phyloP scores from a whole-genome alignment of 1,140 invertebrate species.

The Thaumetopoea pityocampa region DNA sequence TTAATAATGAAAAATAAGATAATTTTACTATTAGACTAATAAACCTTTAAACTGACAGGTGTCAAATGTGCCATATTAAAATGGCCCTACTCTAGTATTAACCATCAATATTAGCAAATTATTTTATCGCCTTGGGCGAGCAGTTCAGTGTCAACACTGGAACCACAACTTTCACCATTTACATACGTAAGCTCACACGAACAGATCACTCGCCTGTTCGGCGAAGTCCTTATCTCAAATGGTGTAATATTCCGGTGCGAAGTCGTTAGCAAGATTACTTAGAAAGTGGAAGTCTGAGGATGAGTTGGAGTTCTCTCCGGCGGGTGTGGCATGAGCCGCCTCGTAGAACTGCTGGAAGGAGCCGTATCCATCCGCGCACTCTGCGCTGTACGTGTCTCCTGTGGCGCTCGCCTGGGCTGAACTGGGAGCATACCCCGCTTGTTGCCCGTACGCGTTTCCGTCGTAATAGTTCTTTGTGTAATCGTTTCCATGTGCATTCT shows the following conservation, averaged over 20 bases:
- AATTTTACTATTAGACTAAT: too few relatives aligned
- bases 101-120: conserved; percentile 24
- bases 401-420: conserved; percentile 40
- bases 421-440: conserved; percentile 33
- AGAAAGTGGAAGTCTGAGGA: conserved; percentile 95
- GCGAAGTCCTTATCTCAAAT: conserved; percentile 79
- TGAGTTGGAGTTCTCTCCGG: conserved; percentile 89
- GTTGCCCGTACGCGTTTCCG: conserved; percentile 53
- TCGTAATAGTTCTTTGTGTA: conserved; percentile 71
- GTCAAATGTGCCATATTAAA: too few relatives aligned
- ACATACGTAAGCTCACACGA: conserved; percentile 49
- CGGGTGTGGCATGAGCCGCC: conserved; percentile 71
- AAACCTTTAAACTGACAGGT: too few relatives aligned
- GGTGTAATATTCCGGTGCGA: conserved; percentile 93
- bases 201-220: conserved; percentile 70
- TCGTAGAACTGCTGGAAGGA: conserved; percentile 85
- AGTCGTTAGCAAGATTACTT: conserved; percentile 92
- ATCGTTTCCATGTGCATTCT: conserved; percentile 55
- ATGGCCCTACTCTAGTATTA: too few relatives aligned
- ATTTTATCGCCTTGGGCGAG: conserved; percentile 42
- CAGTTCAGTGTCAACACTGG: conserved; percentile 33
- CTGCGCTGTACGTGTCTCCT: conserved; percentile 63
- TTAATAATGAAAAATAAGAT: too few relatives aligned
- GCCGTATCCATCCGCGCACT: conserved; percentile 80
- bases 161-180: conserved; percentile 29